phyloP scores from a whole-genome alignment of 1,140 invertebrate species.

The Drosophila chauvacae region DNA sequence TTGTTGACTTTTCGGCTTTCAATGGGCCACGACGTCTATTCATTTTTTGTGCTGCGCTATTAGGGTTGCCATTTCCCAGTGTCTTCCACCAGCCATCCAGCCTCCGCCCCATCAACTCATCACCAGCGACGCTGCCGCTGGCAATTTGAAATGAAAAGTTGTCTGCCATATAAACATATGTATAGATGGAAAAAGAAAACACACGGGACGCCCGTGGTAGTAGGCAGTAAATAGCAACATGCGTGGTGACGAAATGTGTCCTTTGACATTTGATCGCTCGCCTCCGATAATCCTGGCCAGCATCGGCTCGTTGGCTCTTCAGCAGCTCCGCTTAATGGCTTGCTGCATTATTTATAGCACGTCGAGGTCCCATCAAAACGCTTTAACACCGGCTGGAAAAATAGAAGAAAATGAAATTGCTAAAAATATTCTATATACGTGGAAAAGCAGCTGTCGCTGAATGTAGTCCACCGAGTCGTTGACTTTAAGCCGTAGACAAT shows the following conservation, averaged over 20 bases:
- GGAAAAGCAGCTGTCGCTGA: slow-evolving; percentile 11
- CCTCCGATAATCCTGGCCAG: slow-evolving; percentile 68
- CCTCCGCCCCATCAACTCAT: not conserved
- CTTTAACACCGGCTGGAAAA: slow-evolving; percentile 54
- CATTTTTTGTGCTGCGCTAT: slow-evolving; percentile 73
- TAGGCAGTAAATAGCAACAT: slow-evolving; percentile 78
- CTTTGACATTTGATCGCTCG: slow-evolving; percentile 82
- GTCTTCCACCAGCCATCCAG: slow-evolving; percentile 8
- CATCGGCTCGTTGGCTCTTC: slow-evolving; percentile 50
- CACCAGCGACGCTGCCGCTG: slow-evolving; percentile 22
- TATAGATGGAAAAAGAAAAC: slow-evolving; percentile 46
- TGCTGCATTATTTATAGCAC: slow-evolving; percentile 77
- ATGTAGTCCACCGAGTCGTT: slow-evolving; percentile 59
- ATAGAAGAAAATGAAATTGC: not conserved
- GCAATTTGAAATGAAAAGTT: slow-evolving; percentile 81
- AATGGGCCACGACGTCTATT: slow-evolving; percentile 74
- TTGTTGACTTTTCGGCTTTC: slow-evolving; percentile 78
- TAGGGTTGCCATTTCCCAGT: slow-evolving; percentile 34
- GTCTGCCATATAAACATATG: slow-evolving; percentile 68
- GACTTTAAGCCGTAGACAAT: slow-evolving; percentile 78
- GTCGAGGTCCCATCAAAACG: slow-evolving; percentile 69
- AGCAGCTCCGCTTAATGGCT: slow-evolving; percentile 69
- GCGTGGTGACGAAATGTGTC: slow-evolving; percentile 79
- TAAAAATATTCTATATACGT: not conserved
- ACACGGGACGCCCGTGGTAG: slow-evolving; percentile 42